Conservation (phyloP, 2,888 invertebrate genomes). For the Rhagium mordax region DNA sequence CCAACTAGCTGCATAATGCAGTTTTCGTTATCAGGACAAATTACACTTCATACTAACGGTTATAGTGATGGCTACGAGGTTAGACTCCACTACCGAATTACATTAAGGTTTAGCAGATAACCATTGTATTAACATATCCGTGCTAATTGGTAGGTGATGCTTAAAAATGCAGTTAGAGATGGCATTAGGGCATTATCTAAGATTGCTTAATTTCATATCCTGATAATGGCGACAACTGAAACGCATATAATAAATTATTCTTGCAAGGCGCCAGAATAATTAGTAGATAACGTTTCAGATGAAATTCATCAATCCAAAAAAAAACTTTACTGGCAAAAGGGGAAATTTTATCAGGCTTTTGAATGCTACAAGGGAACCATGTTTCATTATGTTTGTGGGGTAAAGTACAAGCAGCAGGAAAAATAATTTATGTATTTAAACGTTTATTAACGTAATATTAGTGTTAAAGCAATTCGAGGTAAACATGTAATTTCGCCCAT, state of each 20-base stretch:
- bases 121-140: not conserved
- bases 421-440: not conserved
- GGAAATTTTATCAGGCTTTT: too few relatives aligned
- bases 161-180: not conserved
- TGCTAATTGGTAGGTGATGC: not conserved
- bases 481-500: constrained; percentile 36
- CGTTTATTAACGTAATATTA: not conserved
- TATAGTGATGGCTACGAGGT: not conserved
- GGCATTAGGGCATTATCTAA: not conserved
- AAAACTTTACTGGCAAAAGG: too few relatives aligned
- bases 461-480: constrained; percentile 4
- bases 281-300: too few relatives aligned
- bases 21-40: not conserved
- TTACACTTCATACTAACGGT: not conserved
- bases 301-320: too few relatives aligned
- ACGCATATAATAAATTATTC: too few relatives aligned
- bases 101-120: not conserved
- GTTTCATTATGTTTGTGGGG: not conserved
- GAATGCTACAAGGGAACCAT: too few relatives aligned
- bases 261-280: too few relatives aligned
- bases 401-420: not conserved
- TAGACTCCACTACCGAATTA: not conserved
- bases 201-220: not conserved
- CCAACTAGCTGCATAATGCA: not conserved
- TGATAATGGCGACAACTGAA: not conserved